Conservation (phyloP, 2,888 invertebrate species). For the Meandrusa payeni region DNA sequence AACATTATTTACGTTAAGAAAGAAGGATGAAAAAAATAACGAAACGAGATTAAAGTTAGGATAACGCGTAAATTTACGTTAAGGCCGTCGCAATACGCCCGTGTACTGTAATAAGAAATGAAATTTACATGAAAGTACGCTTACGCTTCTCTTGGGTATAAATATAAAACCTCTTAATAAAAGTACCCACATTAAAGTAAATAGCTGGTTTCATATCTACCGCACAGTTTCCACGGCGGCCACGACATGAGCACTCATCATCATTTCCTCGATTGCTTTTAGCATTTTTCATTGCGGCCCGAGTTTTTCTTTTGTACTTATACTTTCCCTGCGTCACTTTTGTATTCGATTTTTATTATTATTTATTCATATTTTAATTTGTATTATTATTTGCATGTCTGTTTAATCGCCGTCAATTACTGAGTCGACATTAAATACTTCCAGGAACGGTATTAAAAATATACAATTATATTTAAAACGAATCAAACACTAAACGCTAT, state of each 20-base stretch:
- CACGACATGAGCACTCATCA: slow-evolving; percentile 17
- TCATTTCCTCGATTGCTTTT: slow-evolving; percentile 51
- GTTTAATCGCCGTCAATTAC: too few species aligned
- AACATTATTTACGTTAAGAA: slow-evolving; percentile 6
- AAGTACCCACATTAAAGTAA: slow-evolving; percentile 27
- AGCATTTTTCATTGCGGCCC: too few species aligned
- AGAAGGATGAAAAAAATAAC: slow-evolving; percentile 24
- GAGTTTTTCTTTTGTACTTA: too few species aligned
- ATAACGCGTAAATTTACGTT: slow-evolving; percentile 26
- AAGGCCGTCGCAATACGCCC: slow-evolving; percentile 28
- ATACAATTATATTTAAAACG: too few species aligned
- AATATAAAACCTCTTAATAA: slow-evolving; percentile 37
- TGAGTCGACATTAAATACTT: too few species aligned
- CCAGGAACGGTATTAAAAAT: too few species aligned
- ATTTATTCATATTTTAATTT: too few species aligned
- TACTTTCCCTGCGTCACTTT: too few species aligned
- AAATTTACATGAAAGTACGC: slow-evolving; percentile 21
- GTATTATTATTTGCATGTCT: too few species aligned
- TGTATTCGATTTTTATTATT: too few species aligned
- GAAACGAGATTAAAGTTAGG: slow-evolving; percentile 26
- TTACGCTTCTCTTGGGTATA: slow-evolving; percentile 28
- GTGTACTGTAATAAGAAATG: slow-evolving; percentile 27
- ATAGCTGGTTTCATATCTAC: slow-evolving; percentile 26
- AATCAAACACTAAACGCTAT: too few species aligned
- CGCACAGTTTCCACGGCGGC: background rate